Evolutionary conservation across 2,797 vertebrate genomes (phyloP).

Genomic region (Gorsachius magnificus): DNA sequence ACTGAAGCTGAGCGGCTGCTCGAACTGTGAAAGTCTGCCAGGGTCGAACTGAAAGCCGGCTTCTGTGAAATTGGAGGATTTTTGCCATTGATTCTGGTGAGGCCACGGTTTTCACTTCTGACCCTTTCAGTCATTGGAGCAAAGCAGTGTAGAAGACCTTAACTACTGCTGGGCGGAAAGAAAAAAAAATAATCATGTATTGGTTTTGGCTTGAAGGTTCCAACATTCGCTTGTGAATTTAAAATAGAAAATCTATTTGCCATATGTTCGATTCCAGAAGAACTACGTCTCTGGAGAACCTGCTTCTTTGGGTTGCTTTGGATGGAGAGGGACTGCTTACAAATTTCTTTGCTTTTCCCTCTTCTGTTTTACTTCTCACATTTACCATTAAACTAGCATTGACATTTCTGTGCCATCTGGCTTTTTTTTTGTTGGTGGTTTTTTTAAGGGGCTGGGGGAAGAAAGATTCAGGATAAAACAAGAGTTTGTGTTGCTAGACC

Average conservation of each 20-base stretch:
- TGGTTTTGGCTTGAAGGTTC: background rate
- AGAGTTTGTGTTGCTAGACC: background rate
- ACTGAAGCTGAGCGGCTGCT: rapidly evolving
- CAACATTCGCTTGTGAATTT: background rate
- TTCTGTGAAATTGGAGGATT: background rate
- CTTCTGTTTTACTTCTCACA: conserved; percentile 37
- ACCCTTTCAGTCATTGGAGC: background rate
- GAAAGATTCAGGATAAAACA: background rate
- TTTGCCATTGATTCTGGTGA: background rate
- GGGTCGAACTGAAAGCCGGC: background rate
- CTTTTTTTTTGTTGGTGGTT: background rate
- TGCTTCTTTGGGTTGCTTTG: background rate
- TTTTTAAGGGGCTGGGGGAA: background rate
- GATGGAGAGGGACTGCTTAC: background rate
- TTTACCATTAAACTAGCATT: background rate
- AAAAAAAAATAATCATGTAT: background rate
- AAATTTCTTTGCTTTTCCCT: conserved; percentile 1
- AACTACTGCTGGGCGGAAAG: background rate
- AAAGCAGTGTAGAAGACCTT: background rate
- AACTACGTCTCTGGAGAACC: background rate
- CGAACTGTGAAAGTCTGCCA: background rate
- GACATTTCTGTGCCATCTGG: conserved; percentile 34
- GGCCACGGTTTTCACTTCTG: background rate
- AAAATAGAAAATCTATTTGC: conserved; percentile 30
- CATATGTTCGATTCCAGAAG: conserved; percentile 2